Evolutionary conservation across 2,113 vertebrate genomes (phyloP).

Genomic region (Saguinus imperator): DNA sequence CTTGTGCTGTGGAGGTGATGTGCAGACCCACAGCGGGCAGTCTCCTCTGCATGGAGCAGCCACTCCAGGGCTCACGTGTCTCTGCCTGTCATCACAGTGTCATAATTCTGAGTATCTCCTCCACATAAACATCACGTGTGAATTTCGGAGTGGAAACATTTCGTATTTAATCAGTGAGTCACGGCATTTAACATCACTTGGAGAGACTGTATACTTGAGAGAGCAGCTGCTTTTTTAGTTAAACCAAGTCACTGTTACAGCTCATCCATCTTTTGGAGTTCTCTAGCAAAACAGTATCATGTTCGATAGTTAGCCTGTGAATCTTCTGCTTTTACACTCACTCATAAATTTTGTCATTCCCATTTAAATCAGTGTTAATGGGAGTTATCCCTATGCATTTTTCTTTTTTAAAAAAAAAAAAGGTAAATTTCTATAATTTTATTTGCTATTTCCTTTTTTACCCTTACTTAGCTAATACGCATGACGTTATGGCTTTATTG

Average conservation of each 20-base stretch:
- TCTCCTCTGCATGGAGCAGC: background rate
- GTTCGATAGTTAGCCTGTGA: background rate
- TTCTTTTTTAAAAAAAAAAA: too few species aligned
- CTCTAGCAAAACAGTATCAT: background rate
- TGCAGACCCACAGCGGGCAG: background rate
- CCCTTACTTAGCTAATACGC: background rate
- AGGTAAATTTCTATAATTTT: background rate
- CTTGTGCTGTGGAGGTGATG: too few species aligned
- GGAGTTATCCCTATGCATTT: background rate
- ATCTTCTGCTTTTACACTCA: background rate
- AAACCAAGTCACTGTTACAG: too few species aligned
- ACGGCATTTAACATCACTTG: background rate
- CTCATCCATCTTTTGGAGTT: accelerated
- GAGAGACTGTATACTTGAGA: background rate
- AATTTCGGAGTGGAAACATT: background rate
- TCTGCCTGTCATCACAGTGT: background rate
- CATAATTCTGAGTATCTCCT: accelerated
- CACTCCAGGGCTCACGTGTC: accelerated
- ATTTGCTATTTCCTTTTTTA: background rate
- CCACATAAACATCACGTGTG: background rate
- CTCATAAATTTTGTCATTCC: accelerated
- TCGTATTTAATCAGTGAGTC: background rate
- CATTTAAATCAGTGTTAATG: background rate
- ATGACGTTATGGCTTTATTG: background rate
- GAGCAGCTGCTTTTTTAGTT: background rate